phyloP scores from a whole-genome alignment of 2,113 vertebrate genomes.

The Trogon surrucura region DNA sequence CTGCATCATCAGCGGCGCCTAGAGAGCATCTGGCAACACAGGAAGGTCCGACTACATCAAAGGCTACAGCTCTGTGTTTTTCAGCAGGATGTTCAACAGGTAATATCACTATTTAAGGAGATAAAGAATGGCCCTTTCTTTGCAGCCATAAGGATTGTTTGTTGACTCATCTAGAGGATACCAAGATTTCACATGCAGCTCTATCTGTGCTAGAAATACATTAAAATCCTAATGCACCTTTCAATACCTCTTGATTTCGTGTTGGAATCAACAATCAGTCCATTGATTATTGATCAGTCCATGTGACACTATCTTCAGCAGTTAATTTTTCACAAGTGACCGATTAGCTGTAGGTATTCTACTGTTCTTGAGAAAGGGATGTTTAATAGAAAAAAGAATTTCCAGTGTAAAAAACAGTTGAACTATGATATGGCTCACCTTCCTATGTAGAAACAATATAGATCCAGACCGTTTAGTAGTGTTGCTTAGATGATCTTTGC shows the following conservation, averaged over 20 bases:
- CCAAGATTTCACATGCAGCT: not conserved
- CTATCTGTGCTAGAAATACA: not conserved
- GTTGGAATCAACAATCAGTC: not conserved
- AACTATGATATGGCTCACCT: not conserved
- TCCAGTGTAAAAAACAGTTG: not conserved
- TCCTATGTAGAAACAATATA: not conserved
- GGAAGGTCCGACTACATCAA: conserved; percentile 96
- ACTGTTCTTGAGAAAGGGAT: not conserved
- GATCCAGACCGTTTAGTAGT: not conserved
- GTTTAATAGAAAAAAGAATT: not conserved
- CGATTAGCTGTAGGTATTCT: not conserved
- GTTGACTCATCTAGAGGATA: not conserved
- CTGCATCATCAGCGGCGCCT: conserved; percentile 94
- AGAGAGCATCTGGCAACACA: conserved; percentile 97
- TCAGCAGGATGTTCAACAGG: conserved; percentile 98
- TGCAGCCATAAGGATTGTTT: not conserved
- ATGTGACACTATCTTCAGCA: not conserved
- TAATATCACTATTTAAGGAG: conserved; percentile 44
- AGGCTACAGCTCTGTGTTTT: conserved; percentile 97
- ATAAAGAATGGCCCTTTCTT: not conserved
- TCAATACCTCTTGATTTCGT: not conserved
- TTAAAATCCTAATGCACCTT: not conserved
- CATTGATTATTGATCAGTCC: not conserved
- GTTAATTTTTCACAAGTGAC: not conserved
- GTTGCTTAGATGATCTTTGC: not conserved